Conservation (phyloP, 2,888 invertebrate genomes). For the Allophyes oxyacanthae region DNA sequence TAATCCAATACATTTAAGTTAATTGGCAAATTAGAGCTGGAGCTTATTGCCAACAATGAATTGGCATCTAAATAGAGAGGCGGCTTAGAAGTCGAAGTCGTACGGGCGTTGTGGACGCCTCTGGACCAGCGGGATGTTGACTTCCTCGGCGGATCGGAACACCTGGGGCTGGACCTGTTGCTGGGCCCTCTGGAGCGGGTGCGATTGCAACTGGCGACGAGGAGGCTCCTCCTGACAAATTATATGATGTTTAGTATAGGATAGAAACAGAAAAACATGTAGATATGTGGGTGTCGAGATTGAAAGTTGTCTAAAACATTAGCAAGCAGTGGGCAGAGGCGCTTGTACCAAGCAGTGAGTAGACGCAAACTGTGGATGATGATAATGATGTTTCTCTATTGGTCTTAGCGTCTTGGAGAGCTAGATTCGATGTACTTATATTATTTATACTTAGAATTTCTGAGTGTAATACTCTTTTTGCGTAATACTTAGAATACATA, state of each 20-base stretch:
- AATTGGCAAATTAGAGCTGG: slow-evolving; percentile 23
- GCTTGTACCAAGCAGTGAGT: too few species aligned
- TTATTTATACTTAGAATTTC: too few species aligned
- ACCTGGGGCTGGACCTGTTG: slow-evolving; percentile 89
- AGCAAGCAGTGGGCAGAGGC: too few species aligned
- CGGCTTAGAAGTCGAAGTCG: slow-evolving; percentile 81
- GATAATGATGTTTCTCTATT: too few species aligned
- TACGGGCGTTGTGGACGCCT: slow-evolving; percentile 91
- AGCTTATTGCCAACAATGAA: slow-evolving; percentile 33
- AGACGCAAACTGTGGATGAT: too few species aligned
- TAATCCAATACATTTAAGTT: slow-evolving; percentile 21
- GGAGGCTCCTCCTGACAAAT: slow-evolving; percentile 70
- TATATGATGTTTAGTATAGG: background rate
- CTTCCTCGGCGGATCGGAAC: slow-evolving; percentile 95
- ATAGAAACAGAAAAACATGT: background rate
- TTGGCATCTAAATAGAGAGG: slow-evolving; percentile 37
- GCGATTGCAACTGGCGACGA: slow-evolving; percentile 66
- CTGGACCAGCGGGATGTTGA: slow-evolving; percentile 95
- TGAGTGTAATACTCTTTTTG: too few species aligned
- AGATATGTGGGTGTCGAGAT: too few species aligned
- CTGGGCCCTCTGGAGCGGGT: slow-evolving; percentile 69
- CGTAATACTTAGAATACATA: too few species aligned
- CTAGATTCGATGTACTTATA: too few species aligned
- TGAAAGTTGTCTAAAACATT: too few species aligned
- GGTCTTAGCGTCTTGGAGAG: too few species aligned